Evolutionary conservation across 2,113 vertebrate genomes (phyloP).

Genomic region (Sus scrofa): DNA sequence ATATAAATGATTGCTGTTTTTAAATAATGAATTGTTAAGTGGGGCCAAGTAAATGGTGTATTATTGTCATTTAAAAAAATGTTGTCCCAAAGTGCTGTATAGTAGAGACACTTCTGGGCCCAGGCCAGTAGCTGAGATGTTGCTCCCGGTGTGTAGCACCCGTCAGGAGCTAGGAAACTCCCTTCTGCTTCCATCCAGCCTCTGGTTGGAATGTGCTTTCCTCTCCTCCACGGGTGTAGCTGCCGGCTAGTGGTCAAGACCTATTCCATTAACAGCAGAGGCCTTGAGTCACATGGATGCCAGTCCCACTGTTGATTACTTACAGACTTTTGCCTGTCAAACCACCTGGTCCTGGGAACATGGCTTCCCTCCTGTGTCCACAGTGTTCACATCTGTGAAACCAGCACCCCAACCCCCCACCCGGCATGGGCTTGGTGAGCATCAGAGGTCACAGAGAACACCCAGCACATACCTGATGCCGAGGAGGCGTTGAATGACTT

Average conservation of each 20-base stretch:
- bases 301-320: not conserved
- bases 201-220: not conserved
- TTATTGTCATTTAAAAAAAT: not conserved
- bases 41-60: not conserved
- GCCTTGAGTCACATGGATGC: not conserved
- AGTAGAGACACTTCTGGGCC: not conserved
- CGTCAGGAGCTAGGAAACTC: no score
- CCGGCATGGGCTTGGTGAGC: not conserved
- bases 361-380: not conserved
- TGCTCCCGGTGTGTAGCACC: no score
- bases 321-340: not conserved
- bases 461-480: rapidly evolving
- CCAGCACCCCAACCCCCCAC: not conserved
- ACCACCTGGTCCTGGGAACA: not conserved
- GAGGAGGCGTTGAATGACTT: not conserved
- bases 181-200: not conserved
- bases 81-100: not conserved
- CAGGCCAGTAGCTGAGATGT: no score
- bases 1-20: not conserved
- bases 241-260: not conserved
- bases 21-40: not conserved
- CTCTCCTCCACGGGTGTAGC: not conserved
- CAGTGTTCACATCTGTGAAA: not conserved
- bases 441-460: not conserved
- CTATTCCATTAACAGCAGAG: rapidly evolving